These are phyloP conservation scores for Raja brachyura DNA, from an alignment of 2,113 vertebrate genomes.

Conservation along the genomic window DNA sequence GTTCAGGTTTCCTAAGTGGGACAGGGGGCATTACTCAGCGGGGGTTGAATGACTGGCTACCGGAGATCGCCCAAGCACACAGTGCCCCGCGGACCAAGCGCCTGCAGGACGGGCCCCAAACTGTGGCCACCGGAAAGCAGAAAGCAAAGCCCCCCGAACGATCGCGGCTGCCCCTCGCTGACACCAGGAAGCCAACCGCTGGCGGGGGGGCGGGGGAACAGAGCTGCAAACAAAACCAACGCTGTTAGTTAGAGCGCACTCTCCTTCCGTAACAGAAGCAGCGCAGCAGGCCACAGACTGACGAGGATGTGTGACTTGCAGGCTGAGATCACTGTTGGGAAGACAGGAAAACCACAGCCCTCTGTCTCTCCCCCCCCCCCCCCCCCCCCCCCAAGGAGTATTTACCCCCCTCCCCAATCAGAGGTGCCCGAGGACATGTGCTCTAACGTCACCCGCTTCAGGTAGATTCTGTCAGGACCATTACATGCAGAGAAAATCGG, in stretches of 20 bases:
- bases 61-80: not conserved
- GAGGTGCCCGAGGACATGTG: not conserved
- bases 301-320: too few species aligned
- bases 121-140: not conserved
- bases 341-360: too few species aligned
- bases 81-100: not conserved
- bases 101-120: not conserved
- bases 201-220: too few species aligned
- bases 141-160: not conserved
- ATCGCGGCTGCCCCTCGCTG: not conserved
- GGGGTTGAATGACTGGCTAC: not conserved
- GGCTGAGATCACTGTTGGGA: not conserved
- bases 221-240: not conserved
- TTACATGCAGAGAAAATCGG: not conserved
- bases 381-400: too few species aligned
- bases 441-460: not conserved
- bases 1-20: too few species aligned
- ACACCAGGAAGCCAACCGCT: not conserved
- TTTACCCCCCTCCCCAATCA: too few species aligned
- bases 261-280: not conserved
- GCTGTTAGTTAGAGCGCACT: not conserved
- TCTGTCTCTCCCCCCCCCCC: too few species aligned
- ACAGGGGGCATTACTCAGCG: too few species aligned
- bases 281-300: not conserved
- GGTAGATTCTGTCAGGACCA: not conserved